A percentile compares a stretch with the other conserved stretches of the same genome.
Conservation (phyloP, 2,888 invertebrate species). For the Phoronis australis region DNA sequence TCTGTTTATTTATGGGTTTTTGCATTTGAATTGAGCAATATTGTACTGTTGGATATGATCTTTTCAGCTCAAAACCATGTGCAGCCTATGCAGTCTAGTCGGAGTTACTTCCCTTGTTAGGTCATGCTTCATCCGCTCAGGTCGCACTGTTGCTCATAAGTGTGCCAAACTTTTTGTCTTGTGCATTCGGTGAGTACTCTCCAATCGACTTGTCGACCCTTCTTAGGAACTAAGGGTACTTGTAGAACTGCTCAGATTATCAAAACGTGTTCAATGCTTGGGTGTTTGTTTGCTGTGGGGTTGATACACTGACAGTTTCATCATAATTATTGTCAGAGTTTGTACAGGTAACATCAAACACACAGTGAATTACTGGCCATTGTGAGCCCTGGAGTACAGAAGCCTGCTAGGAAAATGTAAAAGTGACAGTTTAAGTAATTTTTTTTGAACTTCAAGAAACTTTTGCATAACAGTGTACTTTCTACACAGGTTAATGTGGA, state of each 20-base stretch:
- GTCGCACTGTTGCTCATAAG: slow-evolving; percentile 50
- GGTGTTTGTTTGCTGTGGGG: background rate
- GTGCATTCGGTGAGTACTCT: slow-evolving; percentile 46
- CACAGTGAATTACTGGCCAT: no score
- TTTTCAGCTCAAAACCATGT: no score
- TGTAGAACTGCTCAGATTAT: no score
- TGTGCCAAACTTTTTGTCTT: slow-evolving; percentile 45
- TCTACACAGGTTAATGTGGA: slow-evolving; percentile 37
- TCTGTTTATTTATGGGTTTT: no score
- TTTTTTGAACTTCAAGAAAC: background rate
- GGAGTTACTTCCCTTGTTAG: slow-evolving; percentile 62
- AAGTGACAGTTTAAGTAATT: background rate
- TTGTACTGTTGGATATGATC: no score
- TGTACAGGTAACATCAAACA: background rate
- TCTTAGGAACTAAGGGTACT: no score
- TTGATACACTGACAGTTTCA: background rate
- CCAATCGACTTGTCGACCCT: no score
- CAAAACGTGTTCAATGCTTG: background rate
- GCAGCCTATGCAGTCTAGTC: no score
- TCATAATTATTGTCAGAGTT: background rate
- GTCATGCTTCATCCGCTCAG: slow-evolving; percentile 46
- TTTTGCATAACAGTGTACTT: no score
- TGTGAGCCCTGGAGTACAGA: background rate
- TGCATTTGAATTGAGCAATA: no score
- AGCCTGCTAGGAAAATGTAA: background rate